Conservation (phyloP, 2,113 vertebrate species). For the Ptyas mucosa region DNA sequence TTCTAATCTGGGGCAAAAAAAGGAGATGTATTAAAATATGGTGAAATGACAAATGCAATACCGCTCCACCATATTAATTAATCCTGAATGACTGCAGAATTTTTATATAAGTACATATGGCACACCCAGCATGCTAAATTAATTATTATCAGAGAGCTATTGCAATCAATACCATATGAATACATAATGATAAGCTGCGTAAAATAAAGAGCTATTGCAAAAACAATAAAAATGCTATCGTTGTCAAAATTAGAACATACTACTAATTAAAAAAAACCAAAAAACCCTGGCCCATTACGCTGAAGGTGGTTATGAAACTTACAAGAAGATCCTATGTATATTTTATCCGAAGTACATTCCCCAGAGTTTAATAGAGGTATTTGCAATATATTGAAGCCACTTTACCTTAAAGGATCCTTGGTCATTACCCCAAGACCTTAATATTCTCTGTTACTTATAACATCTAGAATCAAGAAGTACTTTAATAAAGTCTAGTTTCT, state of each 20-base stretch:
- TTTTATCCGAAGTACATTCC: background rate
- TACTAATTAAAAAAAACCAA: constrained; percentile 53
- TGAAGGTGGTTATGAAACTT: constrained; percentile 40
- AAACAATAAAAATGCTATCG: constrained; percentile 64
- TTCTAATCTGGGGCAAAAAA: constrained; percentile 1
- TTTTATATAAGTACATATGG: constrained; percentile 63
- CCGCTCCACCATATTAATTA: constrained; percentile 64
- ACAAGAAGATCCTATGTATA: background rate
- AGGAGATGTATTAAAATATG: constrained; percentile 31
- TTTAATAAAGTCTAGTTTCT: background rate
- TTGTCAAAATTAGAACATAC: constrained; percentile 50
- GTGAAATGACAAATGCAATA: constrained; percentile 58
- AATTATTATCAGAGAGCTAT: constrained; percentile 71
- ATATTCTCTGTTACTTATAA: background rate
- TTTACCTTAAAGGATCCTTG: background rate
- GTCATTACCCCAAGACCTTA: background rate
- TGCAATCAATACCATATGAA: constrained; percentile 75
- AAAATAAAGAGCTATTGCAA: constrained; percentile 73
- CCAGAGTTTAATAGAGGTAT: background rate
- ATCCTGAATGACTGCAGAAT: constrained; percentile 64
- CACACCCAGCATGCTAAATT: constrained; percentile 66
- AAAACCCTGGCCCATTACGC: constrained; percentile 47
- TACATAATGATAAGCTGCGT: constrained; percentile 75
- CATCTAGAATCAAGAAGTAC: background rate
- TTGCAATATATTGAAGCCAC: background rate